Percentiles rank a stretch among this genome's conserved stretches.
phyloP scores from a whole-genome alignment of 2,797 vertebrate species.

The Liasis olivaceus region DNA sequence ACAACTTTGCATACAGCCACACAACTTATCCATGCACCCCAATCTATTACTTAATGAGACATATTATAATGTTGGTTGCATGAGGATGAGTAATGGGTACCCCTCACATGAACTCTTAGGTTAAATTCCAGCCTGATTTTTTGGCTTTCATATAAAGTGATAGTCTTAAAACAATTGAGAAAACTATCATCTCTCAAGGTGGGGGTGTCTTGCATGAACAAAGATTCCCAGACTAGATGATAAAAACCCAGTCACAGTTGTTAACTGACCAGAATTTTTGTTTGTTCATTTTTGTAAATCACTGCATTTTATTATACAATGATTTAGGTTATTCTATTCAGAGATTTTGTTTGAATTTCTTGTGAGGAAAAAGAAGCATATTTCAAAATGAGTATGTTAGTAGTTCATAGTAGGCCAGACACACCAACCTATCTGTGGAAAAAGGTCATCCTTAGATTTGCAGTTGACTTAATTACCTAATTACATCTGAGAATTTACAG shows the following conservation, averaged over 20 bases:
- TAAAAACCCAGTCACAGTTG: neutral
- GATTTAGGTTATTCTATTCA: neutral
- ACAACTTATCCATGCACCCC: neutral
- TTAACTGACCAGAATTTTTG: neutral
- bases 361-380: neutral
- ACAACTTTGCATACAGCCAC: neutral
- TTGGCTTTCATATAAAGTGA: neutral
- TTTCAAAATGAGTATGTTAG: neutral
- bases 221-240: neutral
- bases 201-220: neutral
- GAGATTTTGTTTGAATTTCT: neutral
- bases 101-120: neutral
- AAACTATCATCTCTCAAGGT: neutral
- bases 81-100: neutral
- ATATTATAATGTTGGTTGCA: neutral
- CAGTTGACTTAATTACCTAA: neutral
- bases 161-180: neutral
- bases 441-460: neutral
- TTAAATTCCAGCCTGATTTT: neutral
- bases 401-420: neutral
- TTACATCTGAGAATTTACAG: neutral
- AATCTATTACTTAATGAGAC: neutral
- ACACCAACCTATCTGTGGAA: neutral
- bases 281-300: neutral
- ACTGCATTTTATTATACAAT: neutral